phyloP scores from a whole-genome alignment of 2,797 vertebrate species.

The Sebastes nivosus region DNA sequence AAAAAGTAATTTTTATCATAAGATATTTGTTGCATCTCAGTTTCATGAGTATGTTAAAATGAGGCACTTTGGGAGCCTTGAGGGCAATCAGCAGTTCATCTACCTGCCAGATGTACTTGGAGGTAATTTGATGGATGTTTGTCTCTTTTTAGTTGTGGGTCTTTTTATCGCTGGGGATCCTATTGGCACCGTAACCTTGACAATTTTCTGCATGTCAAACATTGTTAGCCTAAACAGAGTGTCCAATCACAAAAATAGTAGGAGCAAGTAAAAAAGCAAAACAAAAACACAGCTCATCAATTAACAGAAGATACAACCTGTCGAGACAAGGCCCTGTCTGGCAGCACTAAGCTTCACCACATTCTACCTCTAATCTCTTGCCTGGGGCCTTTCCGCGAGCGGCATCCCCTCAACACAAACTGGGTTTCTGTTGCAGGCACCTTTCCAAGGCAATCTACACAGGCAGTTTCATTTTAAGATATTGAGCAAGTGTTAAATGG shows the following conservation, averaged over 20 bases:
- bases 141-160: background rate
- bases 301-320: slow-evolving; percentile 29
- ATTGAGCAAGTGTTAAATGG: slow-evolving; percentile 73
- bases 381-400: slow-evolving; percentile 61
- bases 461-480: slow-evolving; percentile 72
- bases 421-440: slow-evolving; percentile 58
- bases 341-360: slow-evolving; percentile 40
- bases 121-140: background rate
- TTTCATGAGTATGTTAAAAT: slow-evolving; percentile 5
- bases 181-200: background rate
- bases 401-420: slow-evolving; percentile 55
- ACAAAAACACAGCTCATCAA: slow-evolving; percentile 51
- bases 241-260: background rate
- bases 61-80: background rate
- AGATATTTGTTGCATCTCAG: background rate
- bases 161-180: background rate
- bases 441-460: slow-evolving; percentile 68
- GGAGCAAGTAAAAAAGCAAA: background rate
- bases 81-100: slow-evolving; percentile 1
- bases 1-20: background rate
- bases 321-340: slow-evolving; percentile 34
- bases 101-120: background rate
- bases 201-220: slow-evolving; percentile 11
- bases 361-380: slow-evolving; percentile 62
- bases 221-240: background rate